Base-by-base conservation (phyloP, 2,113 vertebrate genomes). In the Nothoprocta perdicaria region DNA sequence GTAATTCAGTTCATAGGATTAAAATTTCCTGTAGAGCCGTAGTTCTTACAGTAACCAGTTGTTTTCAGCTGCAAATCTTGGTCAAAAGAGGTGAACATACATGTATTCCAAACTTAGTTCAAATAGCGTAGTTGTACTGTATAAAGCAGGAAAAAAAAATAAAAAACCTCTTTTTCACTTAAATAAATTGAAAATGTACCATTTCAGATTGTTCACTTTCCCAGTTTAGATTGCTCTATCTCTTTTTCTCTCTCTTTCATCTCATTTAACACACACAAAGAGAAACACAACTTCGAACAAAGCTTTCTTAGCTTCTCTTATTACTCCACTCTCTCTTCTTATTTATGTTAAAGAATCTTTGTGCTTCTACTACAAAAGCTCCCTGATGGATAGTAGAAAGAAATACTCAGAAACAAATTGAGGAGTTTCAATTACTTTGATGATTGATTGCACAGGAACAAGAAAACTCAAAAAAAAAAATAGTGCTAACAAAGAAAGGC, bases 391-490 rank as follows among this genome's bases (percentile, higher is more conserved):
- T 73, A 91, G 80, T 62, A 83, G 48, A 93, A 84, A 67, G 43
- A 69, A 83, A 94, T 48, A 61, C 91, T 58, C 50, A 8, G 74
- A 93, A 89, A 48, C 38, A 82, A 72, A 60, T 53, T 84, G 66
- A 90, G 79, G 22, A 69, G 7, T 84, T 81, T 84, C 45, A 80
- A n/a, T 92, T 72, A n/a, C 78, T 78, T 69, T 58, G 33, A 57
- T 77, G 41, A 89, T 13, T 90, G 71, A 77, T 84, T 26, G 19
- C 55, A 86, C 24, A 82, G 18, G 31, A 93, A 33, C 9, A 57
- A 80, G 57, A 94, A 94, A 86, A 26, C 46, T 86, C 63, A 22
- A 55, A 90, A 91, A 55, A 91, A 18, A 76, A 66, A 63, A 81
- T 77, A 15, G 41, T 84, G 63, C 31, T 93, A 77, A 69, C 8